Percentiles rank a stretch among this genome's conserved stretches.
phyloP scores from a whole-genome alignment of 2,888 invertebrate genomes.

The Urechis unicinctus region DNA sequence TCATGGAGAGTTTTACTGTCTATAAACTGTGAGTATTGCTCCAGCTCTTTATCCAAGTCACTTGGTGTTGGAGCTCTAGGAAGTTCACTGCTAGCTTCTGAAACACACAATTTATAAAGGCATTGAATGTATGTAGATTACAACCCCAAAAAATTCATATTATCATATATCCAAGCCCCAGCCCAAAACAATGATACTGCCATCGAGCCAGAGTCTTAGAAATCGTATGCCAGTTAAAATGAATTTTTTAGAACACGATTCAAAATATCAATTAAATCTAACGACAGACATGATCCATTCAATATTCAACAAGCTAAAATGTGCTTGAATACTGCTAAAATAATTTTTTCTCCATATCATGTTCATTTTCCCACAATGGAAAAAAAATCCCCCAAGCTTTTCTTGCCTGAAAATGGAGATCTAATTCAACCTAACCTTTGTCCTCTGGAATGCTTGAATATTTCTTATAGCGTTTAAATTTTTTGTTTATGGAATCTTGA shows the following conservation, averaged over 20 bases:
- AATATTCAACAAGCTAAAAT: too few relatives aligned
- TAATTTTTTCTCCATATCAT: too few relatives aligned
- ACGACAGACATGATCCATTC: background rate
- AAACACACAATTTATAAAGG: background rate
- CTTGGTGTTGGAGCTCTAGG: conserved; percentile 8
- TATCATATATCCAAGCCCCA: too few relatives aligned
- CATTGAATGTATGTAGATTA: too few relatives aligned
- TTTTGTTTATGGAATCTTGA: conserved; percentile 53
- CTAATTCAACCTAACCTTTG: background rate
- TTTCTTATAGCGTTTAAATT: conserved; percentile 9
- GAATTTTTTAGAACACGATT: background rate
- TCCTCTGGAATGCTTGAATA: background rate
- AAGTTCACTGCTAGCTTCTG: background rate
- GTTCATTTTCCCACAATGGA: too few relatives aligned
- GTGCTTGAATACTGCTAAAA: too few relatives aligned
- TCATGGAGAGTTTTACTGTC: conserved; percentile 3
- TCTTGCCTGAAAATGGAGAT: too few relatives aligned
- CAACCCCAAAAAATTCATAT: too few relatives aligned
- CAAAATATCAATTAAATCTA: background rate
- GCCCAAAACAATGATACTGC: too few relatives aligned
- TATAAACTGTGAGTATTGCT: conserved; percentile 11
- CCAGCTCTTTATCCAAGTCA: conserved; percentile 18
- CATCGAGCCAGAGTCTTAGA: too few relatives aligned
- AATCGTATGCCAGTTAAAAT: too few relatives aligned
- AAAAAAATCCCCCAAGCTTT: background rate